Base-by-base conservation (phyloP, 2,113 vertebrate species). In the Eulacestoma nigropectus region DNA sequence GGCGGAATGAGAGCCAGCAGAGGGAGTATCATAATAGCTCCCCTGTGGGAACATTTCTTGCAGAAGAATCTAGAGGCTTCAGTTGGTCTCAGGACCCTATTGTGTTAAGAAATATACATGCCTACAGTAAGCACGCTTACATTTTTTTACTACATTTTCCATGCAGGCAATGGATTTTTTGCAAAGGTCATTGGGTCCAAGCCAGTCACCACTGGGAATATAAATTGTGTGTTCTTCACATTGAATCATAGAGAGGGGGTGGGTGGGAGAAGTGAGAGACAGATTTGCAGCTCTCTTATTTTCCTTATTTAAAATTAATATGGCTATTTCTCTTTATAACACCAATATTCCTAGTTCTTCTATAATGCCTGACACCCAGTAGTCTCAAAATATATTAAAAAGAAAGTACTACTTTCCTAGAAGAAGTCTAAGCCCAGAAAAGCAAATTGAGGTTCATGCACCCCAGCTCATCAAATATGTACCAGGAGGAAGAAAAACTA, bases 91-190 rank as follows among this genome's bases (percentile, higher is more conserved):
- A 79, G 78, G 87, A 79, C 37, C 46, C 94, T 72, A 93, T 91
- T 96, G 95, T 94, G 91, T 93, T 87, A 95, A 93, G 95, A 93
- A 95, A 82, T 35, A 75, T 67, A 94, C 89, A 87, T 93, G 89
- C 41, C 84, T 73, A 37, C 77, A 76, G 44, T 91, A 95, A 95
- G 91, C 91, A 92, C 41, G 52, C 84, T 95, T 93, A 84, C 89
- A 96, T 93, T 92, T 93, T 96, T 91, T 87, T 75, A 84, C 84
- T 82, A 73, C 91, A 95, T 95, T 96, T 96, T 96, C 93, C 91
- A 82, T 72, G 62, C 70, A 72, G 84, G 84, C 87, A 95, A 69
- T 29, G 37, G 74, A 93, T 96, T 89, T 87, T 84, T 90, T 86
- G 65, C 70, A 94, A 95, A 97, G 94, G 94, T 94, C 93, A 92